Evolutionary conservation across 2,888 invertebrate species (phyloP).

Genomic region (Petrolisthes manimaculis): DNA sequence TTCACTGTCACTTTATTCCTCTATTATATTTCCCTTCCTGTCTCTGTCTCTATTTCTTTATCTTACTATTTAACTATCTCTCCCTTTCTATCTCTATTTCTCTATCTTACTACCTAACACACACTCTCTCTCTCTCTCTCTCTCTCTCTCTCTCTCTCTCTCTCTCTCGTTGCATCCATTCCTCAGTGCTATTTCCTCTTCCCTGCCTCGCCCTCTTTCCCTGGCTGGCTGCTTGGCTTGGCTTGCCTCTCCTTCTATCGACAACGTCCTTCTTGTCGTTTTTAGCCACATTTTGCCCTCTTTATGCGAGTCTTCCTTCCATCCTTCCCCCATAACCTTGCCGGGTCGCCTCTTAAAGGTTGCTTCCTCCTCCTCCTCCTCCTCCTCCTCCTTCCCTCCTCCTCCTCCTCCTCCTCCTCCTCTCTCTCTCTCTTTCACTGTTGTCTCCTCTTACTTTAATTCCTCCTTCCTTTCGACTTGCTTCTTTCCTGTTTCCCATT

Average conservation of each 20-base stretch:
- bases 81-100: background rate
- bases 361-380: too few species aligned
- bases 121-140: background rate
- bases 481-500: too few species aligned
- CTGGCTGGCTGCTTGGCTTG: too few species aligned
- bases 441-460: too few species aligned
- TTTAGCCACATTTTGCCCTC: background rate
- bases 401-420: too few species aligned
- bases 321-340: background rate
- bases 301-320: background rate
- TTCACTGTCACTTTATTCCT: background rate
- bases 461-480: too few species aligned
- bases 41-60: background rate
- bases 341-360: too few species aligned
- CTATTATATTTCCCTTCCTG: background rate
- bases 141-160: conserved; percentile 8
- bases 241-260: too few species aligned
- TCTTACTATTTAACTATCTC: background rate
- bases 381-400: too few species aligned
- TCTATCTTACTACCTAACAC: background rate
- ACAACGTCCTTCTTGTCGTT: background rate
- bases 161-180: background rate
- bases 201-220: conserved; percentile 4
- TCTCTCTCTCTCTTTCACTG: too few species aligned
- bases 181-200: background rate